phyloP scores from a whole-genome alignment of 2,888 invertebrate species.

The Zele albiditarsus region DNA sequence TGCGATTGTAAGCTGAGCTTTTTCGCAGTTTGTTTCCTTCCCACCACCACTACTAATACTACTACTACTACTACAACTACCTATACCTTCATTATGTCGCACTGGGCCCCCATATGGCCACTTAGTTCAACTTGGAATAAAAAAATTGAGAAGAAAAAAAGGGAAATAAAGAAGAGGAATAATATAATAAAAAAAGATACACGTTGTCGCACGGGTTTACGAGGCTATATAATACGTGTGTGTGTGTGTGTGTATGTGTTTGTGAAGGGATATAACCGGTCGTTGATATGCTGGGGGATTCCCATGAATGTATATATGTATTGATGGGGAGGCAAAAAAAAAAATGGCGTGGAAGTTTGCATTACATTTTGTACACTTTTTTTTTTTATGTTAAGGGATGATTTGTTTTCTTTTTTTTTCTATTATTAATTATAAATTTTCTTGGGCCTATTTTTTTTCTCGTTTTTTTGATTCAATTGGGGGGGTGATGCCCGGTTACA shows the following conservation, averaged over 20 bases:
- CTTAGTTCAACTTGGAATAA: conserved; percentile 54
- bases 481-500: too few relatives aligned
- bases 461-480: too few relatives aligned
- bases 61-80: conserved; percentile 24
- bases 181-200: conserved; percentile 47
- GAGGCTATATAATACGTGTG: neutral
- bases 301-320: conserved; percentile 6
- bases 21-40: conserved; percentile 57
- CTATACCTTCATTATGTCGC: conserved; percentile 56
- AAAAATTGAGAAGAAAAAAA: conserved; percentile 29
- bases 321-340: too few relatives aligned
- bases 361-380: too few relatives aligned
- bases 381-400: too few relatives aligned
- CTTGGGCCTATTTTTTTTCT: too few relatives aligned
- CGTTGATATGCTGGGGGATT: conserved; percentile 2
- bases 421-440: too few relatives aligned
- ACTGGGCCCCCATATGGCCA: conserved; percentile 68
- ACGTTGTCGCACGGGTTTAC: conserved; percentile 42
- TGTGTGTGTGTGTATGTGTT: neutral
- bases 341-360: too few relatives aligned
- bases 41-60: conserved; percentile 1
- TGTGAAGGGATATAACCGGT: neutral
- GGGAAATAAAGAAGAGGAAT: too few relatives aligned
- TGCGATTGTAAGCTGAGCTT: conserved; percentile 69
- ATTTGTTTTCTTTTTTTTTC: too few relatives aligned